Conservation (phyloP, 2,888 invertebrate species). For the Ypsolopha scabrella region DNA sequence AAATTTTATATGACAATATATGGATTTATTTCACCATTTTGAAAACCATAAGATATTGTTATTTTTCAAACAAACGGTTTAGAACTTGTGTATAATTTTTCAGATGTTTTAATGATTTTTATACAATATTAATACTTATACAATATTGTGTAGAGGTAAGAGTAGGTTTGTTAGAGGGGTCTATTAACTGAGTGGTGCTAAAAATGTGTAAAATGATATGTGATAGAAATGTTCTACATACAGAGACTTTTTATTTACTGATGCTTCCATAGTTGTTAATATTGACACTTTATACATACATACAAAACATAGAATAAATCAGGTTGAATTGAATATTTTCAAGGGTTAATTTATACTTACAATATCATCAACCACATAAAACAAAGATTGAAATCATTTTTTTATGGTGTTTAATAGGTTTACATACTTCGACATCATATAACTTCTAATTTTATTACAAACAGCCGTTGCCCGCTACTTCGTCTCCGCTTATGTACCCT, state of each 20-base stretch:
- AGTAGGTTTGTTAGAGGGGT: conserved; percentile 61
- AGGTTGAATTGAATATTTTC: conserved; percentile 16
- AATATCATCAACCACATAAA: no score
- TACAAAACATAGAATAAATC: conserved; percentile 46
- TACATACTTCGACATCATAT: no score
- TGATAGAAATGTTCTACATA: conserved; percentile 68
- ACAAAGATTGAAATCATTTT: no score
- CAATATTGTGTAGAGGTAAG: conserved; percentile 65
- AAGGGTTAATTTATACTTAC: conserved; percentile 20
- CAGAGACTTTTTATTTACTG: conserved; percentile 59
- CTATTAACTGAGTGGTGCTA: conserved; percentile 68
- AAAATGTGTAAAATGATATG: conserved; percentile 64
- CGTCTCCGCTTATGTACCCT: no score
- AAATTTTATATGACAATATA: conserved; percentile 40
- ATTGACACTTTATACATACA: conserved; percentile 23
- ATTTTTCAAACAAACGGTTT: conserved; percentile 45
- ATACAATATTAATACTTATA: conserved; percentile 59
- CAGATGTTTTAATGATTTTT: conserved; percentile 65
- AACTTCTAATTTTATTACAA: no score
- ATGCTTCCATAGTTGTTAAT: conserved; percentile 60
- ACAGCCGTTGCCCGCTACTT: no score
- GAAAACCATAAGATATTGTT: conserved; percentile 16
- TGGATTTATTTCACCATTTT: no score
- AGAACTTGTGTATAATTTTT: conserved; percentile 49
- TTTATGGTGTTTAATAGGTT: no score